These are phyloP conservation scores for Rhadinocentrus ornatus DNA, from an alignment of 2,797 vertebrate genomes.

Conservation along the genomic window DNA sequence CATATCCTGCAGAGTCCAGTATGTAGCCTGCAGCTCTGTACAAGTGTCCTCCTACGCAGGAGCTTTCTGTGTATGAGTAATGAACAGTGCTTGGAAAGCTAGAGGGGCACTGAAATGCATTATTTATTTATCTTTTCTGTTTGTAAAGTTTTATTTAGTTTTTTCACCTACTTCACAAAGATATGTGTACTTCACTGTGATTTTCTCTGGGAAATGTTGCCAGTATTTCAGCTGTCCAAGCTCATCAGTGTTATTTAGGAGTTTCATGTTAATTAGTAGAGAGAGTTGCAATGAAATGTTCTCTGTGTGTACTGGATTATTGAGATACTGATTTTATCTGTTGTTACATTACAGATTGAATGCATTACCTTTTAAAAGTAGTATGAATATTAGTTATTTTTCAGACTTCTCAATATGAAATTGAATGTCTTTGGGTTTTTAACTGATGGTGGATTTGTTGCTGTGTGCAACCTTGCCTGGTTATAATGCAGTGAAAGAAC, in stretches of 20 bases:
- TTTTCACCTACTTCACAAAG: constrained; percentile 4
- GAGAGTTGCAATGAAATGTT: not conserved
- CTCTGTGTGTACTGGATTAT: not conserved
- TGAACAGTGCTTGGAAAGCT: constrained; percentile 38
- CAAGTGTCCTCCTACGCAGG: constrained; percentile 57
- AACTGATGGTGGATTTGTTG: not conserved
- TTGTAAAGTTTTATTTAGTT: constrained; percentile 13
- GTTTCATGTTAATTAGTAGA: not conserved
- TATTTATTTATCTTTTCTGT: constrained; percentile 6
- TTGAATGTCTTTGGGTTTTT: not conserved
- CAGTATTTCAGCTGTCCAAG: not conserved
- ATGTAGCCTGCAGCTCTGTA: constrained; percentile 53
- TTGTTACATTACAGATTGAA: not conserved
- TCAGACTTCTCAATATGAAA: not conserved
- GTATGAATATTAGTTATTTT: not conserved
- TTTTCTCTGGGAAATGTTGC: not conserved
- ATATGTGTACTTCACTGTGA: not conserved
- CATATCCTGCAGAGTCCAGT: constrained; percentile 97
- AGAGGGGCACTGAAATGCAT: constrained; percentile 26
- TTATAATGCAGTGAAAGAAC: not conserved
- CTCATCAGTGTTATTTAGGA: not conserved
- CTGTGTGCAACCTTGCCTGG: not conserved
- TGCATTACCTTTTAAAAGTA: not conserved
- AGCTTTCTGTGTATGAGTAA: constrained; percentile 56
- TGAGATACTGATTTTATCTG: not conserved